These are phyloP conservation scores for Eugnorisma glareosa DNA, from an alignment of 2,888 invertebrate species.

Conservation along the genomic window DNA sequence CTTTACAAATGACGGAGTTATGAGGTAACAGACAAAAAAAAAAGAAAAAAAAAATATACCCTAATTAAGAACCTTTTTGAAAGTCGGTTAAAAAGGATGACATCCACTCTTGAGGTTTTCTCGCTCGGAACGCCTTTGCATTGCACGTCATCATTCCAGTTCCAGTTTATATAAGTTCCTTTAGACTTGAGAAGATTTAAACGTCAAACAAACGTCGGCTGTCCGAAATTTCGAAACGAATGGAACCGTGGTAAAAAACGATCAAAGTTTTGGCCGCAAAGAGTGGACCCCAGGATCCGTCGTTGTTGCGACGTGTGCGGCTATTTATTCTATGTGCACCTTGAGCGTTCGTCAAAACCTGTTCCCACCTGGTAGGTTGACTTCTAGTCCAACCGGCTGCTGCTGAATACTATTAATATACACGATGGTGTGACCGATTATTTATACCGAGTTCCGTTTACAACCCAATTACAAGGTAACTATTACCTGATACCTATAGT, in stretches of 20 bases:
- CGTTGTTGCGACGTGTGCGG: neutral
- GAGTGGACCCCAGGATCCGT: neutral
- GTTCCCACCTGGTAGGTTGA: neutral
- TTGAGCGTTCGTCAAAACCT: neutral
- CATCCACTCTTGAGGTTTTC: too few species aligned
- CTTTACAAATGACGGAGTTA: too few species aligned
- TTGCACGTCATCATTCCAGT: too few species aligned
- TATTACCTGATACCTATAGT: too few species aligned
- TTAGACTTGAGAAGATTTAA: neutral
- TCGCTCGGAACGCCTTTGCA: too few species aligned
- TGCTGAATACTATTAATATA: neutral
- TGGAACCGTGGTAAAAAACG: too few species aligned
- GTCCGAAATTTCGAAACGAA: neutral
- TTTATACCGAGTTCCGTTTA: neutral
- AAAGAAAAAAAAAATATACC: too few species aligned
- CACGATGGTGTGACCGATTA: neutral
- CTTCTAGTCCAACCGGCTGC: neutral
- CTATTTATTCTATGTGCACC: neutral
- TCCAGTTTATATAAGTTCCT: too few species aligned
- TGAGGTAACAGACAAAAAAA: too few species aligned
- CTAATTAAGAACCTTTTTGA: too few species aligned
- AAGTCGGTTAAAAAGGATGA: too few species aligned
- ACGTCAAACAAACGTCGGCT: neutral
- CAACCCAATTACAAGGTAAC: too few species aligned
- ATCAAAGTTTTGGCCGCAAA: neutral